Conservation (phyloP, 2,888 invertebrate genomes). For the Euplagia quadripunctaria region DNA sequence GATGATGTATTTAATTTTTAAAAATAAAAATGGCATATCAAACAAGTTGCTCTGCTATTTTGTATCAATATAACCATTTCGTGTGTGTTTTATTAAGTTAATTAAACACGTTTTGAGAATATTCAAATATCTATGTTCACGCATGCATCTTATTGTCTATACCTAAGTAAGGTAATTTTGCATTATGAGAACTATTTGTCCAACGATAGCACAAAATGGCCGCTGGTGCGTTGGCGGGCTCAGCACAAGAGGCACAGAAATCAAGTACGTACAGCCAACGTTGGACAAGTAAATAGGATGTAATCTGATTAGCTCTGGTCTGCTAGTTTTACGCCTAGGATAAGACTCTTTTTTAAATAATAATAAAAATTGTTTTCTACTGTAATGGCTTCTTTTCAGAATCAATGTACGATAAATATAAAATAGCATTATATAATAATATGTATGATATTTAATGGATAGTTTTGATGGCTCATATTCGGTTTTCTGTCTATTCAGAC, state of each 20-base stretch:
- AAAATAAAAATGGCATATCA: constrained; percentile 60
- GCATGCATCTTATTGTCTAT: constrained; percentile 74
- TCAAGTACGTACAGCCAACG: constrained; percentile 38
- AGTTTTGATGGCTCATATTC: constrained; percentile 71
- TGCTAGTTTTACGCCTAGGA: constrained; percentile 79
- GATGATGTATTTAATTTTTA: constrained; percentile 42
- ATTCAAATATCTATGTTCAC: constrained; percentile 55
- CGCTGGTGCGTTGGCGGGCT: constrained; percentile 46
- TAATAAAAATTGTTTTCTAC: constrained; percentile 80
- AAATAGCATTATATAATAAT: constrained; percentile 64
- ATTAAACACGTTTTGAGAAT: constrained; percentile 51
- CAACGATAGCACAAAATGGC: constrained; percentile 57
- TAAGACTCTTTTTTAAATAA: constrained; percentile 73
- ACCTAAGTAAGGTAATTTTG: constrained; percentile 64
- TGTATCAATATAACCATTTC: constrained; percentile 44
- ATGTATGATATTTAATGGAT: constrained; percentile 74
- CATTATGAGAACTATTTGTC: constrained; percentile 65
- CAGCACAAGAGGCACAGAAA: constrained; percentile 28
- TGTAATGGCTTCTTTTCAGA: constrained; percentile 81
- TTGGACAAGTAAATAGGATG: constrained; percentile 65
- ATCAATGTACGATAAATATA: constrained; percentile 75
- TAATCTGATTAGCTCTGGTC: constrained; percentile 73
- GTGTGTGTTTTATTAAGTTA: constrained; percentile 51
- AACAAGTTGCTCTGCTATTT: constrained; percentile 56
- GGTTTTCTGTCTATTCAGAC: constrained; percentile 79